Conservation (phyloP, 2,888 invertebrate genomes). For the Noctua fimbriata region DNA sequence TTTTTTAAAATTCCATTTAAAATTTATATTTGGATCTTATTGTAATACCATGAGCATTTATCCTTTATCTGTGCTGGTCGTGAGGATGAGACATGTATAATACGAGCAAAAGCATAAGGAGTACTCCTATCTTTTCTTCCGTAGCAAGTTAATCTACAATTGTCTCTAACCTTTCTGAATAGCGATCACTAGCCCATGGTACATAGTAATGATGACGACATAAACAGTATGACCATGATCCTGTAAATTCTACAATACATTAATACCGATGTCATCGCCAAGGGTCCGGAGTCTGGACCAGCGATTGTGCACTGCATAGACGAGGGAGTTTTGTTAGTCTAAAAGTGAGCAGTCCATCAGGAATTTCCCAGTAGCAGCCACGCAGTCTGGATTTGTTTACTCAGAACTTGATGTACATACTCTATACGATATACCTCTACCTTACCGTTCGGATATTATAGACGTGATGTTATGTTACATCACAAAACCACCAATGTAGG, state of each 20-base stretch:
- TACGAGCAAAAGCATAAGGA: no score
- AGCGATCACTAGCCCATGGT: background rate
- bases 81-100: background rate
- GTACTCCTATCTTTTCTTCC: background rate
- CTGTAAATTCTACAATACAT: background rate
- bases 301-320: slow-evolving; percentile 14
- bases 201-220: background rate
- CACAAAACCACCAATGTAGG: background rate
- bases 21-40: background rate
- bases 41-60: background rate
- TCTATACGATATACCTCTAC: background rate
- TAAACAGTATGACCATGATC: background rate
- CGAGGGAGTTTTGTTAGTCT: background rate
- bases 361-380: background rate
- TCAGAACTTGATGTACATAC: background rate
- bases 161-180: background rate
- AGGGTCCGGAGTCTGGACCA: background rate
- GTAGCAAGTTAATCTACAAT: background rate
- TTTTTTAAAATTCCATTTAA: background rate
- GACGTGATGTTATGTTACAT: background rate
- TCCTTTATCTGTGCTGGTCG: background rate
- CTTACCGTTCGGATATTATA: background rate
- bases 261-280: slow-evolving; percentile 3
- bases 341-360: background rate
- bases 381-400: background rate